A percentile compares a stretch with the other conserved stretches of the same genome.
Evolutionary conservation across 2,797 vertebrate species (phyloP).

Genomic region (Paratrypauchen microcephalus): DNA sequence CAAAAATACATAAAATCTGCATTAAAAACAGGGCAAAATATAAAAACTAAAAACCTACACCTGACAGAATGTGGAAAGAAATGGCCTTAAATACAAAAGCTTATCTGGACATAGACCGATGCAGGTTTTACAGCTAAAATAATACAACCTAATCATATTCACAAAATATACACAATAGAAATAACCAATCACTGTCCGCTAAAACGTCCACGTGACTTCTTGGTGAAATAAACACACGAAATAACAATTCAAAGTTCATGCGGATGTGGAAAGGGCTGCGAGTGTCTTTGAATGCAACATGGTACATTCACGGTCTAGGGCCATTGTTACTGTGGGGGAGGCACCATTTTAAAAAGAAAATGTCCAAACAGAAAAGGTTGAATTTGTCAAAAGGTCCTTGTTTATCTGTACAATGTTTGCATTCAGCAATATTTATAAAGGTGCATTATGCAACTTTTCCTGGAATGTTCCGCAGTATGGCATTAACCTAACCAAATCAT

Average conservation of each 20-base stretch:
- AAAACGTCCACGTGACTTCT: constrained; percentile 26
- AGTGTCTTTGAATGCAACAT: constrained; percentile 27
- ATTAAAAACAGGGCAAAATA: constrained; percentile 36
- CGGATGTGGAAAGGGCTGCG: constrained; percentile 23
- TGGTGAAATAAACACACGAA: constrained; percentile 29
- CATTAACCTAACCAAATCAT: no score
- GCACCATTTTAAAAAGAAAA: background rate
- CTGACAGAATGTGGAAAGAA: constrained; percentile 21
- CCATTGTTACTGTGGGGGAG: background rate
- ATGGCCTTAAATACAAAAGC: constrained; percentile 35
- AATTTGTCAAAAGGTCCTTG: background rate
- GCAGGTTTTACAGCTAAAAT: constrained; percentile 38
- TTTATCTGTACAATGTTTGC: background rate
- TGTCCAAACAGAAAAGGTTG: background rate
- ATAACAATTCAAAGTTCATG: constrained; percentile 38
- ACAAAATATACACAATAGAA: constrained; percentile 52
- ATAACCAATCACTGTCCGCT: constrained; percentile 53
- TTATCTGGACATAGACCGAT: constrained; percentile 30
- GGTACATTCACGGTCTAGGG: background rate
- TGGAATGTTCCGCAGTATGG: no score
- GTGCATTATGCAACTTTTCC: background rate
- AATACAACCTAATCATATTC: constrained; percentile 49
- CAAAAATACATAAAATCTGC: constrained; percentile 38
- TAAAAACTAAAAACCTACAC: constrained; percentile 36
- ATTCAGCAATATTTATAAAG: no score